These are phyloP conservation scores for Halcyon malimbica DNA, from an alignment of 2,113 vertebrate species.

Conservation along the genomic window DNA sequence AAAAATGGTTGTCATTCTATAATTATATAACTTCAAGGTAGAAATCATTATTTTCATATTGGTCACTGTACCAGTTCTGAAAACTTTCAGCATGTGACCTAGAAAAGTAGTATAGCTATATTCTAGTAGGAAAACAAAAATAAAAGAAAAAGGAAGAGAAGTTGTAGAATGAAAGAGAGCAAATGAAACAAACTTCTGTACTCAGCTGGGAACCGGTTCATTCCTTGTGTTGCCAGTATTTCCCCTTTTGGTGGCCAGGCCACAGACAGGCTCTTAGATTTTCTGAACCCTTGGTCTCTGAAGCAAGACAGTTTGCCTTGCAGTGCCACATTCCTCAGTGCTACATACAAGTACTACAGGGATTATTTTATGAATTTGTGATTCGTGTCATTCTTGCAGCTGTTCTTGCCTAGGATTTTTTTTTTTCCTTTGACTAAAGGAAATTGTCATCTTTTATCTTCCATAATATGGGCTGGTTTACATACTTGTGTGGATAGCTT, in stretches of 20 bases:
- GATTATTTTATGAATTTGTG: not conserved
- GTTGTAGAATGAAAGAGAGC: not conserved
- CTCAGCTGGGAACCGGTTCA: not conserved
- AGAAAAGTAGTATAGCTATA: not conserved
- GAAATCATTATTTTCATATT: not conserved
- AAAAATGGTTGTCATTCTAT: not conserved
- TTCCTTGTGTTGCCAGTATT: not conserved
- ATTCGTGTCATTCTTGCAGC: not conserved
- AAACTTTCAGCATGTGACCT: not conserved
- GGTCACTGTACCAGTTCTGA: not conserved
- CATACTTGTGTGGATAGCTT: not conserved
- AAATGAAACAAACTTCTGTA: not conserved
- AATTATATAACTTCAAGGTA: not conserved
- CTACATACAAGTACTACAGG: not conserved
- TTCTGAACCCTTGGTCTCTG: not conserved
- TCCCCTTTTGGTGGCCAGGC: not conserved
- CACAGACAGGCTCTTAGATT: not conserved
- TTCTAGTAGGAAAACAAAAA: not conserved
- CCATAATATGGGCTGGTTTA: not conserved
- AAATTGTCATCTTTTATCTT: not conserved
- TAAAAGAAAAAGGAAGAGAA: too few species aligned
- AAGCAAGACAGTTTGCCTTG: accelerated
- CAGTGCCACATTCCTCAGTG: not conserved
- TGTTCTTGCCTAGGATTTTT: not conserved
- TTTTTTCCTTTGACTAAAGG: not conserved